Conservation (phyloP, 1,140 invertebrate genomes). For the Trachymyrmex septentrionalis region DNA sequence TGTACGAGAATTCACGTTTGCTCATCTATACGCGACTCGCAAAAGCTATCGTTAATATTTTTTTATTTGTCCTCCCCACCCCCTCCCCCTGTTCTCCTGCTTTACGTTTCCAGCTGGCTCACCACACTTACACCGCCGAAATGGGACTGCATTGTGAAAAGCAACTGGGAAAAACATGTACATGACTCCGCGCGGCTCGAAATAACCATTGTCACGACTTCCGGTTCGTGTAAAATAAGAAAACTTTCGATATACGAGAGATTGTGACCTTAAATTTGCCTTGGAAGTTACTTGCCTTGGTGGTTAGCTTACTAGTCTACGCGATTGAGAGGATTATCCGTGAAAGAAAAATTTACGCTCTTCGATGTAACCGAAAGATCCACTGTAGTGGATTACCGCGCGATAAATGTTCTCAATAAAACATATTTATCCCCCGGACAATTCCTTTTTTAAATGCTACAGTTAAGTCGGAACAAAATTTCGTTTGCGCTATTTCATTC, state of each 20-base stretch:
- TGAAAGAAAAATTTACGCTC: neutral
- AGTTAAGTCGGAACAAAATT: too few species aligned
- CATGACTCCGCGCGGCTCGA: constrained; percentile 37
- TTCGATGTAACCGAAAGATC: neutral
- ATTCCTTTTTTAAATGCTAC: neutral
- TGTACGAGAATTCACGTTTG: neutral
- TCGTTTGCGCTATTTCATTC: too few species aligned
- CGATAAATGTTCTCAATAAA: constrained; percentile 2
- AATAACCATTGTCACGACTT: constrained; percentile 42
- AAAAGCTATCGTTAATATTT: constrained; percentile 77
- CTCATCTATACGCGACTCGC: neutral
- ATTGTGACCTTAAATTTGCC: constrained; percentile 51
- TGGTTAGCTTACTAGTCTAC: neutral
- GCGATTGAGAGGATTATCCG: neutral
- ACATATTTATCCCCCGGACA: neutral
- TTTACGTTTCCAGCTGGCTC: constrained; percentile 65
- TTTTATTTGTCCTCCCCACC: constrained; percentile 78
- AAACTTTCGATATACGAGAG: constrained; percentile 41
- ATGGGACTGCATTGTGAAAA: constrained; percentile 29
- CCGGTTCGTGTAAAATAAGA: constrained; percentile 18
- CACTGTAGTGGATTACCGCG: neutral
- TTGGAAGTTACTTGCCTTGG: too few species aligned
- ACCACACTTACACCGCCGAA: constrained; percentile 37
- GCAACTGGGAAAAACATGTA: neutral
- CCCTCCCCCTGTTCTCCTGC: constrained; percentile 57